phyloP scores from a whole-genome alignment of 2,888 invertebrate genomes.

The Orthosia gothica region DNA sequence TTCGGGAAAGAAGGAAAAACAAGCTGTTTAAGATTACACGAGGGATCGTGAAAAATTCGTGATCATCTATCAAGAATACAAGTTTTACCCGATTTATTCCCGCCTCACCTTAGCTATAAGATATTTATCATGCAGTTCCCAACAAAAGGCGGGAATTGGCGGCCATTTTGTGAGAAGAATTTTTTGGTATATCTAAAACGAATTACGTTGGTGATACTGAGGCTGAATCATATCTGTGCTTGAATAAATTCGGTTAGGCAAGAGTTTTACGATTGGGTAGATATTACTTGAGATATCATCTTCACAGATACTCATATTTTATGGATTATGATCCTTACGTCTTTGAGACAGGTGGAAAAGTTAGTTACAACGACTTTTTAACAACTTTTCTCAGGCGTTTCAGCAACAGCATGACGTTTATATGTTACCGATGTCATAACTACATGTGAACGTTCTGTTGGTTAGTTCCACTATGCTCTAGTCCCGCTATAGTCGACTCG shows the following conservation, averaged over 20 bases:
- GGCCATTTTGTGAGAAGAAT: constrained; percentile 55
- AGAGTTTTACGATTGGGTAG: constrained; percentile 1
- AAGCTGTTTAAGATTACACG: constrained; percentile 44
- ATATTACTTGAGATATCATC: constrained; percentile 9
- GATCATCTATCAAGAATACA: constrained; percentile 69
- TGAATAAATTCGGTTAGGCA: constrained; percentile 33
- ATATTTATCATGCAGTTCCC: constrained; percentile 66
- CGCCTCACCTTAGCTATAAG: constrained; percentile 54
- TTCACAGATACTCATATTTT: neutral
- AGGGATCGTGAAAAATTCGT: constrained; percentile 65
- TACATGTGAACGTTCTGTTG: too few species aligned
- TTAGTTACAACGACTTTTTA: neutral
- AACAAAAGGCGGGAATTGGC: constrained; percentile 60
- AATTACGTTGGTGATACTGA: constrained; percentile 40
- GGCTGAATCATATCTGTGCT: constrained; percentile 34
- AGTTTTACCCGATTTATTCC: constrained; percentile 64
- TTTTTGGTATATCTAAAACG: constrained; percentile 49
- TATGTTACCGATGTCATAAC: too few species aligned
- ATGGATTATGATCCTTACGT: neutral
- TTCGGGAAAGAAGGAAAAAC: constrained; percentile 25
- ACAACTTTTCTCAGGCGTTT: neutral
- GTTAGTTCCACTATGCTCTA: too few species aligned
- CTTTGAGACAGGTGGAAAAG: neutral
- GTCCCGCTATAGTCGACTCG: too few species aligned
- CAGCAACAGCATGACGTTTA: neutral